These are phyloP conservation scores for Dendroctonus ponderosae DNA, from an alignment of 1,140 invertebrate species.

Conservation along the genomic window DNA sequence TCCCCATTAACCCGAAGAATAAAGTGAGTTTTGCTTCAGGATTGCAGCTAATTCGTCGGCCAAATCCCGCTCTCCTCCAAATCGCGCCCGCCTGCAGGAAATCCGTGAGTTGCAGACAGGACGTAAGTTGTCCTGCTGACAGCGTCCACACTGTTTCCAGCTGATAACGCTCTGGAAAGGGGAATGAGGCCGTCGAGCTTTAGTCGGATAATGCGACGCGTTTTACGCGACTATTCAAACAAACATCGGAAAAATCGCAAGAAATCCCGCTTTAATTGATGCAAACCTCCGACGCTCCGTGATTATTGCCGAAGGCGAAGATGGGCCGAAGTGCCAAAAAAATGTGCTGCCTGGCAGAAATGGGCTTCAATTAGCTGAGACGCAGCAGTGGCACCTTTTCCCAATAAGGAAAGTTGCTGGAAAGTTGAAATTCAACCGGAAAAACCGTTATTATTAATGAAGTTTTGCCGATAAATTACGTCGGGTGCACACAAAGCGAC, in stretches of 20 bases:
- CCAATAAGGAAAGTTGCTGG: slow-evolving; percentile 5
- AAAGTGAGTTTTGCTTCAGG: too few species aligned
- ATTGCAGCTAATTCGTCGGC: too few species aligned
- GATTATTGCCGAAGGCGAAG: too few species aligned
- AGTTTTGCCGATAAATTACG: slow-evolving; percentile 34
- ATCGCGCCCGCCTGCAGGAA: slow-evolving; percentile 1
- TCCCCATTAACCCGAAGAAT: too few species aligned
- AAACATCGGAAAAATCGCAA: too few species aligned
- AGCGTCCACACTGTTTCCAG: slow-evolving; percentile 22
- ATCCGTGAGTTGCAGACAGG: slow-evolving; percentile 13
- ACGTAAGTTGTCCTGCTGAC: slow-evolving; percentile 20
- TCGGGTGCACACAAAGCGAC: slow-evolving; percentile 12
- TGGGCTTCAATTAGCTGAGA: too few species aligned
- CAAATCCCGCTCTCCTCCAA: too few species aligned
- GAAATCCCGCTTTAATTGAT: too few species aligned
- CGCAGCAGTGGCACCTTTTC: slow-evolving; percentile 1
- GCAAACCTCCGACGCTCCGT: too few species aligned
- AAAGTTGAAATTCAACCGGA: slow-evolving; percentile 13
- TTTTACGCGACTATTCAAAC: too few species aligned
- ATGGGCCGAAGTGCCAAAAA: too few species aligned
- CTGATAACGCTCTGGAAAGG: slow-evolving; percentile 13
- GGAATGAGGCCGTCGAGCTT: slow-evolving; percentile 3
- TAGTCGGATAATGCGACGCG: slow-evolving; percentile 18
- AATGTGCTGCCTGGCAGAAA: too few species aligned
- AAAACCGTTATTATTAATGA: slow-evolving; percentile 33